These are phyloP conservation scores for Esperia sulphurella DNA, from an alignment of 2,888 invertebrate genomes.

Conservation along the genomic window DNA sequence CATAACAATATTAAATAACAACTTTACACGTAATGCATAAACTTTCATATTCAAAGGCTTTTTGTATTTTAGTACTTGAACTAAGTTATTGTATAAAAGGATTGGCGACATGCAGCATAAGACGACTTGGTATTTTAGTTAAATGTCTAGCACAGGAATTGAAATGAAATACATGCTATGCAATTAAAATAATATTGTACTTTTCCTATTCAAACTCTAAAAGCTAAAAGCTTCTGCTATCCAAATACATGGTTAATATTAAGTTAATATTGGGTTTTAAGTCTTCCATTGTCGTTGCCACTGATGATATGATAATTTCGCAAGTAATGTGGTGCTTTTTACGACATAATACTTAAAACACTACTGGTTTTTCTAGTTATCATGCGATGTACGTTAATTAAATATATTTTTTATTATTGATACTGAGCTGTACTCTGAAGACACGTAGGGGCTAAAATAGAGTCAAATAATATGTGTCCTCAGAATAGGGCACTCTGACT, in stretches of 20 bases:
- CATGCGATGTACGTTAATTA: not conserved
- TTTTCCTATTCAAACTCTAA: too few species aligned
- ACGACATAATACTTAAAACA: too few species aligned
- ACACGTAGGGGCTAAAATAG: too few species aligned
- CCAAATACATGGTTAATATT: too few species aligned
- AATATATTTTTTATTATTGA: too few species aligned
- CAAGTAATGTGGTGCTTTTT: too few species aligned
- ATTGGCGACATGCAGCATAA: not conserved
- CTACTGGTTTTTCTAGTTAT: not conserved
- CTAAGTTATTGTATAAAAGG: slow-evolving; percentile 10
- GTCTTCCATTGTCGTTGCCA: too few species aligned
- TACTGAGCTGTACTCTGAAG: too few species aligned
- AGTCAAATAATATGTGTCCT: not conserved
- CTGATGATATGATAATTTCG: too few species aligned
- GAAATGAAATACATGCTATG: not conserved
- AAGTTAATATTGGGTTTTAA: too few species aligned
- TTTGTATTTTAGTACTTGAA: slow-evolving; percentile 16
- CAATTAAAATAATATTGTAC: too few species aligned
- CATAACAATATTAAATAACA: slow-evolving; percentile 38
- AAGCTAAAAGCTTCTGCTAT: too few species aligned
- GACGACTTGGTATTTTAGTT: not conserved
- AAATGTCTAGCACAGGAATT: not conserved
- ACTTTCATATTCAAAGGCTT: slow-evolving; percentile 27
- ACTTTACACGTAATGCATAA: slow-evolving; percentile 26
- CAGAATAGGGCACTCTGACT: not conserved